Conservation (phyloP, 2,113 vertebrate genomes). For the Oreotrochilus melanogaster region DNA sequence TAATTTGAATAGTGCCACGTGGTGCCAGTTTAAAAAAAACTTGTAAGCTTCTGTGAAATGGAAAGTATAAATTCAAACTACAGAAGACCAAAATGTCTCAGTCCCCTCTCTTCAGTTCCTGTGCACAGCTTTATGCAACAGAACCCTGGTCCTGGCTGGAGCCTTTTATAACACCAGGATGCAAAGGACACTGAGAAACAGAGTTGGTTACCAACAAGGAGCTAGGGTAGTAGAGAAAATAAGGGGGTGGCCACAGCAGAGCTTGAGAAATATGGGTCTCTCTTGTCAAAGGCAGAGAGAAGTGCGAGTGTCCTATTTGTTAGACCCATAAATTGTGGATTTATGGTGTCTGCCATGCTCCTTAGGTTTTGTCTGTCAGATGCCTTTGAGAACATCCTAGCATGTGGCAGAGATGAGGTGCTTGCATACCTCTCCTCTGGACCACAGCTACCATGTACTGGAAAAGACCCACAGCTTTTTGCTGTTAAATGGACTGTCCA, state of each 20-base stretch:
- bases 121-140: neutral
- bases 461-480: neutral
- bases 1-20: neutral
- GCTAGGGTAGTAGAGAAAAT: neutral
- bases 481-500: neutral
- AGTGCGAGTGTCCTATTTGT: fast-evolving
- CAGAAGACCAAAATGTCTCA: neutral
- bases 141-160: neutral
- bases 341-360: neutral
- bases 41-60: neutral
- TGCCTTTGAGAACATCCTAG: neutral
- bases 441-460: neutral
- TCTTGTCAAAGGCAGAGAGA: neutral
- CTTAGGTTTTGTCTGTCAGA: neutral
- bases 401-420: fast-evolving
- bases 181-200: neutral
- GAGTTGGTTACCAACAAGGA: neutral
- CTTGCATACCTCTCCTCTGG: neutral
- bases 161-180: neutral
- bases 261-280: neutral
- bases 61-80: neutral
- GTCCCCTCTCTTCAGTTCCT: neutral
- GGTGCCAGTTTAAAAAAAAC: neutral
- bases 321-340: neutral
- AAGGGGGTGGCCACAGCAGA: neutral